phyloP scores from a whole-genome alignment of 23 tunicate genomes.

The Styela clava region DNA sequence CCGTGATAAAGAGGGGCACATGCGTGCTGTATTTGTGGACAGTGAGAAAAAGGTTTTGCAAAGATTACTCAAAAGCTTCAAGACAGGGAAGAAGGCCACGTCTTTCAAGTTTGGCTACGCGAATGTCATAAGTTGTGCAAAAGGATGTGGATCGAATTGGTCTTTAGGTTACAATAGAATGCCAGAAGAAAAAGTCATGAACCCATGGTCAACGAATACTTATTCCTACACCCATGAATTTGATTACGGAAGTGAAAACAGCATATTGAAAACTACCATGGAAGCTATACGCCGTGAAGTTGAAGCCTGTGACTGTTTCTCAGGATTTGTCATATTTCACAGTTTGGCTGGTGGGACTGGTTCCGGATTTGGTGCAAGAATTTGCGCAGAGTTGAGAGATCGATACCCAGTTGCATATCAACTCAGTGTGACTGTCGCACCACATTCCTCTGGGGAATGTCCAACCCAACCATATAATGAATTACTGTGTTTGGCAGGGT shows the following conservation, averaged over 20 bases:
- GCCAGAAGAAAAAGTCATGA: slow-evolving; percentile 23
- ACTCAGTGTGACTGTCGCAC: slow-evolving; percentile 32
- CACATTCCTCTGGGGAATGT: slow-evolving; percentile 60
- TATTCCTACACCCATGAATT: slow-evolving; percentile 38
- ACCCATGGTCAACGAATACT: slow-evolving; percentile 31
- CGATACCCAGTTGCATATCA: slow-evolving; percentile 78
- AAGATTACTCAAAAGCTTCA: slow-evolving; percentile 27
- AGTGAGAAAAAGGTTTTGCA: slow-evolving; percentile 77
- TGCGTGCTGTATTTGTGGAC: slow-evolving; percentile 64
- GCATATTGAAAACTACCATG: slow-evolving; percentile 48
- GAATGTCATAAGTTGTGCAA: slow-evolving; percentile 43
- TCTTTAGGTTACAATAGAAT: slow-evolving; percentile 60
- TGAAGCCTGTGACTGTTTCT: slow-evolving; percentile 73
- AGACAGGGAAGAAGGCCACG: neutral
- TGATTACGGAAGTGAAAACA: slow-evolving; percentile 41
- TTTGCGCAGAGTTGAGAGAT: slow-evolving; percentile 60
- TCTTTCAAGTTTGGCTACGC: slow-evolving; percentile 31
- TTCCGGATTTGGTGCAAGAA: slow-evolving; percentile 76
- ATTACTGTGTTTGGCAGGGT: slow-evolving; percentile 49
- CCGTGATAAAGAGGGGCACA: slow-evolving; percentile 17
- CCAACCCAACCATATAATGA: slow-evolving; percentile 88
- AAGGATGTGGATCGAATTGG: slow-evolving; percentile 94
- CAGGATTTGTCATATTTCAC: slow-evolving; percentile 71
- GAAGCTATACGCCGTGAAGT: slow-evolving; percentile 67
- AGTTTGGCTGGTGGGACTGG: slow-evolving; percentile 92